A percentile compares a stretch with the other conserved stretches of the same genome.
Evolutionary conservation across 2,888 invertebrate genomes (phyloP).

Genomic region (Euplagia quadripunctaria): DNA sequence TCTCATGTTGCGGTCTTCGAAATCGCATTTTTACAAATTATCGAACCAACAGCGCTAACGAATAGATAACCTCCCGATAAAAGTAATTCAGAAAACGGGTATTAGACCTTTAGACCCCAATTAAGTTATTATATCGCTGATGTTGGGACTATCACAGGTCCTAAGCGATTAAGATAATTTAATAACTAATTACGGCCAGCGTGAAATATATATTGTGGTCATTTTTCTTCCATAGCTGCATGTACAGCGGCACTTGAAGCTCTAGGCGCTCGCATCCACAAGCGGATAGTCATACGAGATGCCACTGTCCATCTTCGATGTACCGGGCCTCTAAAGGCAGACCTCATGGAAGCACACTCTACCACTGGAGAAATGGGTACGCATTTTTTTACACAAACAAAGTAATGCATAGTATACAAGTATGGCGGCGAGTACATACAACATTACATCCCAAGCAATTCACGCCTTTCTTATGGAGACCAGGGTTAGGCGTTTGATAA

Average conservation of each 20-base stretch:
- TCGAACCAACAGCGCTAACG: too few relatives aligned
- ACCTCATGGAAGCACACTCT: slow-evolving; percentile 87
- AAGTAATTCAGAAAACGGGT: too few relatives aligned
- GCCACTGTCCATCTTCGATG: slow-evolving; percentile 84
- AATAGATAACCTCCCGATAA: too few relatives aligned
- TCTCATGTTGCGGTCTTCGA: too few relatives aligned
- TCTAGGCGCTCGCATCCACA: slow-evolving; percentile 77
- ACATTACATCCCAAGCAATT: not conserved
- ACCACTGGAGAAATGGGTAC: slow-evolving; percentile 88
- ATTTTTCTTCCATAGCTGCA: slow-evolving; percentile 58
- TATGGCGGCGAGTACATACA: too few relatives aligned
- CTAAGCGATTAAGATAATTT: not conserved
- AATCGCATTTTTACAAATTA: too few relatives aligned
- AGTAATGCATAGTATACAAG: not conserved
- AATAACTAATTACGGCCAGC: not conserved
- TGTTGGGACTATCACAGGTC: too few relatives aligned
- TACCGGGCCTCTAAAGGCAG: slow-evolving; percentile 71
- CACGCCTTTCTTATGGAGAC: not conserved
- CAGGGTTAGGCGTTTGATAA: not conserved
- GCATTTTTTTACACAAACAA: slow-evolving; percentile 11
- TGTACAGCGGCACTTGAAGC: slow-evolving; percentile 78
- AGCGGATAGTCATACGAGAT: slow-evolving; percentile 78
- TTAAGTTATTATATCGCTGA: too few relatives aligned
- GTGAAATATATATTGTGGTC: not conserved
- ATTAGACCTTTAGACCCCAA: too few relatives aligned